Evolutionary conservation across 1,140 invertebrate genomes (phyloP).

Genomic region (Lethocerus indicus): DNA sequence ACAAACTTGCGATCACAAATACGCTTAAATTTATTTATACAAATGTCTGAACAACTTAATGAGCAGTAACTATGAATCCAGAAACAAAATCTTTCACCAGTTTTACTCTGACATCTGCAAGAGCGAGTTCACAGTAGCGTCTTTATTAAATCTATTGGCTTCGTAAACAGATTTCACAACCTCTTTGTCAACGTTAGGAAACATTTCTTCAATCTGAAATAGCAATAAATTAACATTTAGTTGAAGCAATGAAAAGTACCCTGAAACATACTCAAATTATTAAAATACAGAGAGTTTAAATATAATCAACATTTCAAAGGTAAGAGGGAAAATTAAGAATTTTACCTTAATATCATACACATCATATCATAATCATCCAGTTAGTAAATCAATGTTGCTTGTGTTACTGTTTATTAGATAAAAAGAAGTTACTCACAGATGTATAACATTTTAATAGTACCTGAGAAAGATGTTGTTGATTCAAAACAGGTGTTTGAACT

Average conservation of each 20-base stretch:
- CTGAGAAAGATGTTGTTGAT: constrained; percentile 9
- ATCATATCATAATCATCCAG: no score
- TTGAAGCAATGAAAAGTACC: not conserved
- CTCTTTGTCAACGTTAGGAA: constrained; percentile 83
- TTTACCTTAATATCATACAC: no score
- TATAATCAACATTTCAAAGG: not conserved
- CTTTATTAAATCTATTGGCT: constrained; percentile 77
- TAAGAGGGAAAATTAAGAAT: not conserved
- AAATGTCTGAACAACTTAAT: no score
- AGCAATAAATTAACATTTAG: constrained; percentile 6
- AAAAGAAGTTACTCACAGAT: no score
- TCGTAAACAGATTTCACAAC: constrained; percentile 83
- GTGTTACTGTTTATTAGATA: no score
- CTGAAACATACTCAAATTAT: not conserved
- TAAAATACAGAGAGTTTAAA: not conserved
- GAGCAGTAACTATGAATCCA: no score
- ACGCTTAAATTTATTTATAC: no score
- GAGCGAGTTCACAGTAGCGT: constrained; percentile 75
- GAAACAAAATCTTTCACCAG: no score
- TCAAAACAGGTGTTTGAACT: constrained; percentile 21
- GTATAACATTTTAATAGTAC: no score
- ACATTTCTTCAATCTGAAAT: constrained; percentile 83
- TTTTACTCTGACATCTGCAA: constrained; percentile 65
- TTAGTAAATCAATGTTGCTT: no score
- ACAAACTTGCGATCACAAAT: no score